A percentile compares a stretch with the other conserved stretches of the same genome.
These are phyloP conservation scores for Arenaria interpres DNA, from an alignment of 2,113 vertebrate genomes.

Conservation along the genomic window DNA sequence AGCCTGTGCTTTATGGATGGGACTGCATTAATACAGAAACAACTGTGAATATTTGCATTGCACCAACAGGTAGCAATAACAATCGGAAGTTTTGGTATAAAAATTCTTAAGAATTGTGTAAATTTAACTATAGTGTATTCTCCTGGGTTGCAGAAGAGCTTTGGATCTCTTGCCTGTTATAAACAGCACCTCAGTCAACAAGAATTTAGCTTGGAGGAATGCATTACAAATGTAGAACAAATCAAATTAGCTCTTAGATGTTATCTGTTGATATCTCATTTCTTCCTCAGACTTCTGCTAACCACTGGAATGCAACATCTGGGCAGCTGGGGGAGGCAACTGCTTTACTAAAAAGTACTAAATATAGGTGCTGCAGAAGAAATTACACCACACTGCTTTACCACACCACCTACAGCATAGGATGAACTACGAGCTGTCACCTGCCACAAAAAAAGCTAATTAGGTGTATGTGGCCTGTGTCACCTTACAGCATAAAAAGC, in stretches of 20 bases:
- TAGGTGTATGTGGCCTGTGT: neutral
- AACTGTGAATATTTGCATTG: neutral
- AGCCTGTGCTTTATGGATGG: neutral
- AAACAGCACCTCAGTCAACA: constrained; percentile 20
- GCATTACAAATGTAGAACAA: constrained; percentile 44
- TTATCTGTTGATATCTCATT: constrained; percentile 31
- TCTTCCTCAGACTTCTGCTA: constrained; percentile 27
- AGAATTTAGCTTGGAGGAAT: constrained; percentile 33
- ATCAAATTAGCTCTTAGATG: constrained; percentile 54
- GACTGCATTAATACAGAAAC: neutral
- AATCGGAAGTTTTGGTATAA: rapidly evolving
- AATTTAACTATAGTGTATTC: neutral
- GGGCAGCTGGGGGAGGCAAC: neutral
- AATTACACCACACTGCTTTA: neutral
- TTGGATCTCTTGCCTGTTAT: neutral
- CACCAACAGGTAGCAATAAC: neutral
- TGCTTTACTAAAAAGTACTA: neutral
- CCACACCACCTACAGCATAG: neutral
- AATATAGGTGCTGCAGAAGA: neutral
- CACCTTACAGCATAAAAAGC: neutral
- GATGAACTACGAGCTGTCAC: neutral
- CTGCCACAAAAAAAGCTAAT: neutral
- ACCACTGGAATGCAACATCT: constrained; percentile 39
- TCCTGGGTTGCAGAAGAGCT: neutral
- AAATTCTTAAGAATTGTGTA: neutral